Percentiles rank a stretch among this genome's conserved stretches.
Evolutionary conservation across 2,113 vertebrate genomes (phyloP).

Genomic region (Dipodomys ordii): DNA sequence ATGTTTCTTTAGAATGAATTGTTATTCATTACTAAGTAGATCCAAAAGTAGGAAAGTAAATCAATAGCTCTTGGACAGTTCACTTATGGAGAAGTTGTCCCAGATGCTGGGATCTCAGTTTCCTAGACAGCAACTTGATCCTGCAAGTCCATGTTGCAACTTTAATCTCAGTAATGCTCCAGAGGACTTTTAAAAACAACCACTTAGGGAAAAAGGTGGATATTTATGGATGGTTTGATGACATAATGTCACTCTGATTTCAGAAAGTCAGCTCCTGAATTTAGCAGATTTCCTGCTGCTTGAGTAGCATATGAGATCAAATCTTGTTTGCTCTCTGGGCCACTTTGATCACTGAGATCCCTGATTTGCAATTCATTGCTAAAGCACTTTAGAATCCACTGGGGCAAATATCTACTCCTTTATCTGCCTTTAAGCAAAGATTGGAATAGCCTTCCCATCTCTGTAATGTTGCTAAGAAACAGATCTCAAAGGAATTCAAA

Average conservation of each 20-base stretch:
- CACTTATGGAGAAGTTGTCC: neutral
- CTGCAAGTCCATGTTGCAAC: slow-evolving; percentile 3
- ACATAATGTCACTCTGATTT: slow-evolving; percentile 1
- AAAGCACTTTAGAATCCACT: slow-evolving; percentile 17
- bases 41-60: neutral
- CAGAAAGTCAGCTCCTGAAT: neutral
- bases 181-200: neutral
- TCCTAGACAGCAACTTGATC: slow-evolving; percentile 14
- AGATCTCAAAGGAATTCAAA: slow-evolving; percentile 40
- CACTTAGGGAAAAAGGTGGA: neutral
- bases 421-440: slow-evolving; percentile 40
- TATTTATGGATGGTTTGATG: slow-evolving; percentile 12
- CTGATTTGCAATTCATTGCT: neutral
- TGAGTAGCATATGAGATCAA: slow-evolving; percentile 17
- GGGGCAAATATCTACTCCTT: neutral
- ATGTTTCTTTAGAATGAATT: neutral
- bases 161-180: slow-evolving; percentile 14
- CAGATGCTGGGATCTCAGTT: slow-evolving; percentile 7
- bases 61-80: neutral
- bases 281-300: slow-evolving; percentile 1
- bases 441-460: neutral
- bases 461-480: slow-evolving; percentile 7
- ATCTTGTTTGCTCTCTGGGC: slow-evolving; percentile 9
- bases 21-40: neutral
- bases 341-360: neutral